These are phyloP conservation scores for Syngnathus acus DNA, from an alignment of 2,797 vertebrate genomes.

Conservation along the genomic window DNA sequence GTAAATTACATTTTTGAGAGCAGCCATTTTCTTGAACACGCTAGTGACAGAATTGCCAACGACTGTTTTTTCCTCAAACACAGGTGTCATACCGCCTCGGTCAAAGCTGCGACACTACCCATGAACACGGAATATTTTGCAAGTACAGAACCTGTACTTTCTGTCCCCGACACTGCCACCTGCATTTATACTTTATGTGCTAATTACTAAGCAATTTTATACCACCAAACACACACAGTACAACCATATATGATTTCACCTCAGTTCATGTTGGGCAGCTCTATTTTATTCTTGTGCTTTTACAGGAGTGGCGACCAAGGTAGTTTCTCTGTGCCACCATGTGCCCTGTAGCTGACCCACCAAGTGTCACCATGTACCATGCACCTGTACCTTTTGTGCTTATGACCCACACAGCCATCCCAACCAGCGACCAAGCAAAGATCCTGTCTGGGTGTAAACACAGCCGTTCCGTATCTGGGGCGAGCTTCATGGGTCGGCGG, in stretches of 20 bases:
- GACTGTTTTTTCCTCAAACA: background rate
- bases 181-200: background rate
- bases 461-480: slow-evolving; percentile 29
- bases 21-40: background rate
- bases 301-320: background rate
- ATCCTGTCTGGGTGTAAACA: slow-evolving; percentile 29
- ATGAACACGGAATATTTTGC: background rate
- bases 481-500: slow-evolving; percentile 48
- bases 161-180: background rate
- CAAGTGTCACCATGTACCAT: background rate
- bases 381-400: slow-evolving; percentile 1
- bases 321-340: background rate
- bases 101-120: background rate
- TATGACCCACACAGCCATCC: slow-evolving; percentile 9
- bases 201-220: background rate
- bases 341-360: background rate
- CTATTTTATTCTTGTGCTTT: background rate
- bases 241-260: background rate
- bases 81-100: background rate
- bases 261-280: background rate
- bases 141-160: background rate
- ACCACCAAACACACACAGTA: background rate
- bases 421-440: slow-evolving; percentile 5
- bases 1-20: background rate
- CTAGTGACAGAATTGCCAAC: background rate